These are phyloP conservation scores for Cebidichthys violaceus DNA, from an alignment of 2,113 vertebrate species.

Conservation along the genomic window DNA sequence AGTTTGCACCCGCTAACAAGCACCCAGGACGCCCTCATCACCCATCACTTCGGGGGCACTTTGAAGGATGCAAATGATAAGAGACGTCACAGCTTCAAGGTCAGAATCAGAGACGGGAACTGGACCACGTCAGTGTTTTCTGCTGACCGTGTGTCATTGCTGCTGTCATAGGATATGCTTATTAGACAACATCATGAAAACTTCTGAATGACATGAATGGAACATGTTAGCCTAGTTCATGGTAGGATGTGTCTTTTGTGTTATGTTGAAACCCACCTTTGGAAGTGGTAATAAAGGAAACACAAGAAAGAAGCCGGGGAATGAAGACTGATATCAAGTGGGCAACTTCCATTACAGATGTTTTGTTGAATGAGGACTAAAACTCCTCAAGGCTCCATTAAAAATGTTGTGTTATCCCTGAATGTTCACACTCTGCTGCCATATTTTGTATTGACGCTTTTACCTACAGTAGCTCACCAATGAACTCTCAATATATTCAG, in stretches of 20 bases:
- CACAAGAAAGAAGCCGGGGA: not conserved
- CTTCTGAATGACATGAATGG: not conserved
- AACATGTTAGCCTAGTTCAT: not conserved
- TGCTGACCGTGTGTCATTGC: constrained; percentile 31
- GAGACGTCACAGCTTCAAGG: constrained; percentile 58
- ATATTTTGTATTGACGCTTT: not conserved
- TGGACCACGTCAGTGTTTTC: constrained; percentile 30
- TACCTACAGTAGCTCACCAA: not conserved
- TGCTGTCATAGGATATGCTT: constrained; percentile 2
- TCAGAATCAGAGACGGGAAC: constrained; percentile 48
- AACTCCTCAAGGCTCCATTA: not conserved
- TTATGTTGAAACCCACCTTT: not conserved
- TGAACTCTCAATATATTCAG: constrained; percentile 8
- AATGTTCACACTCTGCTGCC: not conserved
- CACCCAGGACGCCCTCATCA: constrained; percentile 46
- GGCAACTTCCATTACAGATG: constrained; percentile 6
- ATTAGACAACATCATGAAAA: constrained; percentile 20
- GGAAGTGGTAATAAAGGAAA: not conserved
- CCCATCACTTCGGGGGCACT: constrained; percentile 49
- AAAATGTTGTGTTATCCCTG: not conserved
- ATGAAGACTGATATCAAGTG: not conserved
- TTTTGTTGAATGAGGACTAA: constrained; percentile 18
- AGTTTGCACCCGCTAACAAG: constrained; percentile 60
- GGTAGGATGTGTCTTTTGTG: not conserved
- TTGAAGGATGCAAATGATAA: constrained; percentile 53